Percentiles rank a stretch among this genome's conserved stretches.
These are phyloP conservation scores for Agonopterix subpropinquella DNA, from an alignment of 2,888 invertebrate genomes.

Conservation along the genomic window DNA sequence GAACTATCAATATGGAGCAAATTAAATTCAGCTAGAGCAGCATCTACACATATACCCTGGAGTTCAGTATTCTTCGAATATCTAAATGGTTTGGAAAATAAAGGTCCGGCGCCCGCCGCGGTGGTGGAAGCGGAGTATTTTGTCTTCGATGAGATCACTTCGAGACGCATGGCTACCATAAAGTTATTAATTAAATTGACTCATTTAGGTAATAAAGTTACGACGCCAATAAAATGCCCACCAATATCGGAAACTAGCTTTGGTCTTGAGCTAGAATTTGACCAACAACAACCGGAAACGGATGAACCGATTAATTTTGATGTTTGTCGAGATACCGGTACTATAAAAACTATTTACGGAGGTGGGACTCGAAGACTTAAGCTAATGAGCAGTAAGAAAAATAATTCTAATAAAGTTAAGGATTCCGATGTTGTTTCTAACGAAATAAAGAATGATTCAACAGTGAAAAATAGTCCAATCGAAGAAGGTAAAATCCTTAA, in stretches of 20 bases:
- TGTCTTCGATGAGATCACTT: slow-evolving; percentile 41
- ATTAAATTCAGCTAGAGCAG: slow-evolving; percentile 28
- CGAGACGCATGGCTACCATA: slow-evolving; percentile 42
- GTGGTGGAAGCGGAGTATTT: slow-evolving; percentile 29
- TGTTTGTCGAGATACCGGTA: slow-evolving; percentile 16
- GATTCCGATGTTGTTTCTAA: no score
- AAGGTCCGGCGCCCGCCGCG: slow-evolving; percentile 19
- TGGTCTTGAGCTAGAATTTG: neutral
- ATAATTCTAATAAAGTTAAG: neutral
- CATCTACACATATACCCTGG: slow-evolving; percentile 47
- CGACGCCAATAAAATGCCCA: slow-evolving; percentile 14
- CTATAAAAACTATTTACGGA: slow-evolving; percentile 32
- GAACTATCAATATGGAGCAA: slow-evolving; percentile 41
- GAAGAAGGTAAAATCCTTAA: neutral
- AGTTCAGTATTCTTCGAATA: slow-evolving; percentile 34
- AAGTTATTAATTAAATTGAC: slow-evolving; percentile 41
- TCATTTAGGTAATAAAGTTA: slow-evolving; percentile 27
- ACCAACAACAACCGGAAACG: no score
- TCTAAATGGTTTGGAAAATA: slow-evolving; percentile 25
- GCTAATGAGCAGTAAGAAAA: neutral
- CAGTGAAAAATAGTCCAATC: neutral
- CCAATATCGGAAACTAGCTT: neutral
- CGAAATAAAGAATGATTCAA: no score
- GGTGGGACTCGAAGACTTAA: slow-evolving; percentile 14
- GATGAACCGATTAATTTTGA: no score